Evolutionary conservation across 2,888 invertebrate species (phyloP).

Genomic region (Rhogogaster chlorosoma): DNA sequence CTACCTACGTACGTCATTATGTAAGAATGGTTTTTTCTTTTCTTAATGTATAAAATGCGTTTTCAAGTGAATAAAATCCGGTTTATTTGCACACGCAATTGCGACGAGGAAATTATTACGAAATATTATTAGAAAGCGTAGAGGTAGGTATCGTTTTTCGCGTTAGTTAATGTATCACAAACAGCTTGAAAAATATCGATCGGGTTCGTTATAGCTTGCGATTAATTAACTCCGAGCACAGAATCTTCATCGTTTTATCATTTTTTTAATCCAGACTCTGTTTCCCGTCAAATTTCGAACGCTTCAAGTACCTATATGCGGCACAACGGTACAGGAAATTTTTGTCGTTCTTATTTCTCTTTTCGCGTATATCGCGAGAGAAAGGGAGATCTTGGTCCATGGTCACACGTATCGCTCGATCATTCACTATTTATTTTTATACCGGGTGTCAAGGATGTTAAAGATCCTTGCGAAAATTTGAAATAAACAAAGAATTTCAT

Average conservation of each 20-base stretch:
- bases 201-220: neutral
- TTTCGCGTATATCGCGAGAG: neutral
- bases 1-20: neutral
- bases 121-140: neutral
- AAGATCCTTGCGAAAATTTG: neutral
- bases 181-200: neutral
- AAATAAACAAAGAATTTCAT: neutral
- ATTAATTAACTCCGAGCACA: neutral
- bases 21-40: neutral
- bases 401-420: slow-evolving; percentile 32
- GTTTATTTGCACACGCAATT: neutral
- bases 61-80: neutral
- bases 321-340: neutral
- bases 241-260: neutral
- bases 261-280: neutral
- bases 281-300: neutral
- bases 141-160: neutral
- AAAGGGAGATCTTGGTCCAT: slow-evolving; percentile 35
- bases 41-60: neutral
- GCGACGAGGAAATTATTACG: neutral
- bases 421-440: neutral
- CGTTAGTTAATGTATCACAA: neutral
- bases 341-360: neutral
- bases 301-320: neutral
- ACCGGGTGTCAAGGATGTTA: neutral